Percentiles rank a stretch among this genome's conserved stretches.
phyloP scores from a whole-genome alignment of 2,797 vertebrate species.

The Peromyscus melanophrys region DNA sequence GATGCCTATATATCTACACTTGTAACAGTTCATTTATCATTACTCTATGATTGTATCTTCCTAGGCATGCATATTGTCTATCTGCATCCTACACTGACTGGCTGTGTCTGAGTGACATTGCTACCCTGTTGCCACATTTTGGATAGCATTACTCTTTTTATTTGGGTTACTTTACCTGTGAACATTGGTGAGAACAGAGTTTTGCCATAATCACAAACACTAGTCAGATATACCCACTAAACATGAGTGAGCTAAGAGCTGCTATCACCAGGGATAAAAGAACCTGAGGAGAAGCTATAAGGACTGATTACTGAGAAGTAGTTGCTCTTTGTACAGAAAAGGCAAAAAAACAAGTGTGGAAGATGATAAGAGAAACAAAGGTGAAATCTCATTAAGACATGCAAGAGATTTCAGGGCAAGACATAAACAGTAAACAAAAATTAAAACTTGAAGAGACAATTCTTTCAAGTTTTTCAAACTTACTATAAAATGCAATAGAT shows the following conservation, averaged over 20 bases:
- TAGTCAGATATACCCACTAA: neutral
- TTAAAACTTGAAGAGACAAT: neutral
- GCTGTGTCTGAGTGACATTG: neutral
- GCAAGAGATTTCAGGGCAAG: neutral
- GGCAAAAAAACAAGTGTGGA: neutral
- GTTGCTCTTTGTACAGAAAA: neutral
- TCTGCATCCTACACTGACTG: neutral
- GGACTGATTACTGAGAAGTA: neutral
- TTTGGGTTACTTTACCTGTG: neutral
- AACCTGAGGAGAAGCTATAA: accelerated
- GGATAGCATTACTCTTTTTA: neutral
- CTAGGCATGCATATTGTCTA: neutral
- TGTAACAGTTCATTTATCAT: neutral
- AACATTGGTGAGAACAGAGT: neutral
- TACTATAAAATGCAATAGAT: neutral
- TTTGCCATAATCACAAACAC: neutral
- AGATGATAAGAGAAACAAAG: neutral
- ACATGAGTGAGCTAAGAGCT: neutral
- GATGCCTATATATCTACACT: neutral
- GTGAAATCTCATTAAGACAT: neutral
- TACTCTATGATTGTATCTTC: neutral
- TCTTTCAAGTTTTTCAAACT: neutral
- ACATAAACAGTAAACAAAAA: neutral
- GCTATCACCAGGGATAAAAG: neutral
- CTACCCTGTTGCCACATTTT: neutral